Evolutionary conservation across 2,888 invertebrate species (phyloP).

Genomic region (Lithosia quadra): DNA sequence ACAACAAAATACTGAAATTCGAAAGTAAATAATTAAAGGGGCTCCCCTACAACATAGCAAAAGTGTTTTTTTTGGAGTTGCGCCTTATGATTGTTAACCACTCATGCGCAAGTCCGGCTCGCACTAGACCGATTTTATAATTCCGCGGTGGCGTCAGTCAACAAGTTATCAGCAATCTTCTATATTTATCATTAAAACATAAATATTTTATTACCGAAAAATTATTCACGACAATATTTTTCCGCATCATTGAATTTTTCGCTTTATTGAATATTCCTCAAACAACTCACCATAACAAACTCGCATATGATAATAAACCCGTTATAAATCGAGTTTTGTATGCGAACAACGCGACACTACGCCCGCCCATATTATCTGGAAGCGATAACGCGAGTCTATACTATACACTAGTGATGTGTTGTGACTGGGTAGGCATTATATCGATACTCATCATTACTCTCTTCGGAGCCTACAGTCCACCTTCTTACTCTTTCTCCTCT

Average conservation of each 20-base stretch:
- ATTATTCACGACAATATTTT: not conserved
- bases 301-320: slow-evolving; percentile 12
- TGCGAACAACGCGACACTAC: slow-evolving; percentile 11
- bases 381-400: not conserved
- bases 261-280: slow-evolving; percentile 7
- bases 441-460: not conserved
- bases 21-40: too few species aligned
- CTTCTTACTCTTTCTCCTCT: not conserved
- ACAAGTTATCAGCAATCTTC: not conserved
- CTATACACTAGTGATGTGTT: not conserved
- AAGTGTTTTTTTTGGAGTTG: too few species aligned
- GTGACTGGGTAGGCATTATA: not conserved
- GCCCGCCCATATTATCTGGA: slow-evolving; percentile 9
- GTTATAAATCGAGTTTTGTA: slow-evolving; percentile 11
- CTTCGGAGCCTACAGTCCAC: not conserved
- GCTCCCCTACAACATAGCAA: too few species aligned
- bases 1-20: too few species aligned
- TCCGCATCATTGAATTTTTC: not conserved
- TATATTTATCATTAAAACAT: not conserved
- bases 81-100: too few species aligned
- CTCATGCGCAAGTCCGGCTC: too few species aligned
- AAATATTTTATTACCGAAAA: not conserved
- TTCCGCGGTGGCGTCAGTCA: not conserved
- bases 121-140: too few species aligned
- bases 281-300: not conserved